Conservation (phyloP, 2,113 vertebrate genomes). For the Istiophorus platypterus region DNA sequence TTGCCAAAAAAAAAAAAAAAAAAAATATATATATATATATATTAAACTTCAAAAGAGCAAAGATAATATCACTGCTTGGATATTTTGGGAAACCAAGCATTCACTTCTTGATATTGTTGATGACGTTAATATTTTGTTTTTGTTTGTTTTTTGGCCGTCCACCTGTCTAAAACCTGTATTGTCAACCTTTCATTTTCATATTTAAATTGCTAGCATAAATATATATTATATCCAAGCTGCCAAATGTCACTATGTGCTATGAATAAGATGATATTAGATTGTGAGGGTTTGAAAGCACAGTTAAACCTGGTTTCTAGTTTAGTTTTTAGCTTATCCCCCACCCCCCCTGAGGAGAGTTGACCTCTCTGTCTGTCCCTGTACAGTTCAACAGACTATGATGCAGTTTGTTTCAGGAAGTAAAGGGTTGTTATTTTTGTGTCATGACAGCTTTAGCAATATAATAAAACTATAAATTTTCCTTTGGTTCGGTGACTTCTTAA, state of each 20-base stretch:
- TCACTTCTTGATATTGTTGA: slow-evolving; percentile 9
- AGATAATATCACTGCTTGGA: not conserved
- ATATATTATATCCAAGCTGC: slow-evolving; percentile 72
- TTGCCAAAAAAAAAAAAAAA: no score
- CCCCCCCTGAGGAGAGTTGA: slow-evolving; percentile 68
- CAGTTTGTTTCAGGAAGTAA: slow-evolving; percentile 65
- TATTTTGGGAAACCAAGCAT: slow-evolving; percentile 24
- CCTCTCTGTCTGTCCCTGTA: slow-evolving; percentile 65
- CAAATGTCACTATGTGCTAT: slow-evolving; percentile 72
- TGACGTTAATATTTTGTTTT: slow-evolving; percentile 19
- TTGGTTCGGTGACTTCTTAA: slow-evolving; percentile 43
- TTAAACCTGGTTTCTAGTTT: slow-evolving; percentile 58
- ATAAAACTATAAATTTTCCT: slow-evolving; percentile 64
- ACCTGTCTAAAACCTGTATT: slow-evolving; percentile 79
- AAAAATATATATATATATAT: no score
- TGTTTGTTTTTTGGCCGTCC: slow-evolving; percentile 48
- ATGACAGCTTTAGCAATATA: slow-evolving; percentile 75
- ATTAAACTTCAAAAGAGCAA: not conserved
- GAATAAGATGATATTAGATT: slow-evolving; percentile 72
- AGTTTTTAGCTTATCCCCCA: slow-evolving; percentile 42
- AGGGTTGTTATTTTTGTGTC: slow-evolving; percentile 68
- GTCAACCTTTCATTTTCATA: slow-evolving; percentile 63
- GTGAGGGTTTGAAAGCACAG: slow-evolving; percentile 53
- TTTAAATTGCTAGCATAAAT: slow-evolving; percentile 71
- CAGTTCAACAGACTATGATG: slow-evolving; percentile 60